These are phyloP conservation scores for Euschistus heros DNA, from an alignment of 1,140 invertebrate genomes.

Conservation along the genomic window DNA sequence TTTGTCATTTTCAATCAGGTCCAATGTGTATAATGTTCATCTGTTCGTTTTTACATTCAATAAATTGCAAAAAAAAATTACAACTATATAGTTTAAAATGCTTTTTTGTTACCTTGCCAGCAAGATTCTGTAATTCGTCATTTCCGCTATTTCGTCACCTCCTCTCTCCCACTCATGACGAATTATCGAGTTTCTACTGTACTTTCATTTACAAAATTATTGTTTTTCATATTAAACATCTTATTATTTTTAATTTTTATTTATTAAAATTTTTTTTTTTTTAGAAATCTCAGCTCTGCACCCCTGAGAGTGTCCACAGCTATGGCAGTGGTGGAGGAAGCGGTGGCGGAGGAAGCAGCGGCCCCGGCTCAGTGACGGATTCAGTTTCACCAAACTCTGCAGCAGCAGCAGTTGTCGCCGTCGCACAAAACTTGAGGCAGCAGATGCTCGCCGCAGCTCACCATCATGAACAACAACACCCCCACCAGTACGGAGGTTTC, in stretches of 20 bases:
- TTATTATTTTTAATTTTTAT: neutral
- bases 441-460: conserved; percentile 57
- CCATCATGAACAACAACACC: conserved; percentile 42
- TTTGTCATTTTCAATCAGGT: too few species aligned
- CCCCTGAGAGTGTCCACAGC: conserved; percentile 34
- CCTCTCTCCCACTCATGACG: too few species aligned
- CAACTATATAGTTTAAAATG: too few species aligned
- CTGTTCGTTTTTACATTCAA: too few species aligned
- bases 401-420: conserved; percentile 57
- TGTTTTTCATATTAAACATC: too few species aligned
- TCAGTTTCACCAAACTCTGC: conserved; percentile 52
- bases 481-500: conserved; percentile 13
- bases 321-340: conserved; percentile 37
- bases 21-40: too few species aligned
- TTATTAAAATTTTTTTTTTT: neutral
- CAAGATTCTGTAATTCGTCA: too few species aligned
- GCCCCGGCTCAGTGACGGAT: conserved; percentile 47
- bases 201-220: too few species aligned
- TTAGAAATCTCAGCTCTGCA: conserved; percentile 21
- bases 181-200: too few species aligned
- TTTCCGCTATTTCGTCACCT: too few species aligned
- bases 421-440: conserved; percentile 56
- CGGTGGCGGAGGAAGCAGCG: conserved; percentile 35
- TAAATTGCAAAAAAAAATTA: too few species aligned
- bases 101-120: too few species aligned